phyloP scores from a whole-genome alignment of 2,113 vertebrate species.

The Oncorhynchus kisutch region DNA sequence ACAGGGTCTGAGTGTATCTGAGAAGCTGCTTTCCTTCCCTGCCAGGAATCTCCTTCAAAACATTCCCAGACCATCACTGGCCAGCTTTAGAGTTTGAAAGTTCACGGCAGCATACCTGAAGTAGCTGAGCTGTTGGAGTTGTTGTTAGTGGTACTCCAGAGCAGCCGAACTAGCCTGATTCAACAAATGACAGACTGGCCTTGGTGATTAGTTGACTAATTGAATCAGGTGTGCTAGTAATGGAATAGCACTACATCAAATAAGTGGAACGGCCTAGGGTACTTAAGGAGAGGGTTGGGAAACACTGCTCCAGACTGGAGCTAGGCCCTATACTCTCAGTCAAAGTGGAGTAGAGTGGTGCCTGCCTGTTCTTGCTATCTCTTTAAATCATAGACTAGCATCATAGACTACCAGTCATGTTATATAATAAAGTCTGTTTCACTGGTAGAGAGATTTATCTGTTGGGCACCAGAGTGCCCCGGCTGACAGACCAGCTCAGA shows the following conservation, averaged over 20 bases:
- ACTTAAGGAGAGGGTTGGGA: no score
- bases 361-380: slow-evolving; percentile 33
- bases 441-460: slow-evolving; percentile 49
- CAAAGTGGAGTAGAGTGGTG: slow-evolving; percentile 8
- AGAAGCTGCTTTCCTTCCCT: slow-evolving; percentile 27
- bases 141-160: background rate
- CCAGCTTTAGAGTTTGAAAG: slow-evolving; percentile 2
- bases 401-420: slow-evolving; percentile 12
- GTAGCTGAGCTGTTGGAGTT: background rate
- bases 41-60: slow-evolving; percentile 51
- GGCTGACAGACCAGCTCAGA: slow-evolving; percentile 17
- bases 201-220: no score
- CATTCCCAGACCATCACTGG: slow-evolving; percentile 32
- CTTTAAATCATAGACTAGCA: background rate
- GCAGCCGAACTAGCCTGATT: no score
- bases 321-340: background rate
- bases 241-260: no score
- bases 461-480: slow-evolving; percentile 43
- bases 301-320: no score
- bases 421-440: slow-evolving; percentile 42
- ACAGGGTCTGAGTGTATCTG: slow-evolving; percentile 29
- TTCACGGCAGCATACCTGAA: slow-evolving; percentile 13
- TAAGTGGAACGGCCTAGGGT: no score
- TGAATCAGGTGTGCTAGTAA: no score
- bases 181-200: no score